These are phyloP conservation scores for Hepsetus odoe DNA, from an alignment of 2,113 vertebrate species.

Conservation along the genomic window DNA sequence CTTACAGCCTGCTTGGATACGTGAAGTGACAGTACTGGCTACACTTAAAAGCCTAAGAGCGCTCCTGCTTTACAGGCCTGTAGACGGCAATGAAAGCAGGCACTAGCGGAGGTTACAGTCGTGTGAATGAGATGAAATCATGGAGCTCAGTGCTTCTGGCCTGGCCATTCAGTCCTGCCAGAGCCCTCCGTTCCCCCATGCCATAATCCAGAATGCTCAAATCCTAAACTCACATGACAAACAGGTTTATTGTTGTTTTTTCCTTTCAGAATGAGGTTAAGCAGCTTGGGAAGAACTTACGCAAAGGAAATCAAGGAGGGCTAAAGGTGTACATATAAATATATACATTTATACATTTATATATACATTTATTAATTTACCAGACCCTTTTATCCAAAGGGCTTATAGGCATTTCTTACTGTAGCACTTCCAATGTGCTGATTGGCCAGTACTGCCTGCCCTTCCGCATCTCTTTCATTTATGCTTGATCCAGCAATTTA, in stretches of 20 bases:
- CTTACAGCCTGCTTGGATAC: slow-evolving; percentile 12
- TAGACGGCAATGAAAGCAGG: slow-evolving; percentile 47
- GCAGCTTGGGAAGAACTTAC: slow-evolving; percentile 25
- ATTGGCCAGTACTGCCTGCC: no score
- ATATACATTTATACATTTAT: slow-evolving; percentile 5
- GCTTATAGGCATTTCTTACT: no score
- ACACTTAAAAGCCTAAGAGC: slow-evolving; percentile 42
- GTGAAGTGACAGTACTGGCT: slow-evolving; percentile 40
- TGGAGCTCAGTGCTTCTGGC: background rate
- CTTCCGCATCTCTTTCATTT: no score
- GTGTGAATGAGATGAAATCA: slow-evolving; percentile 8
- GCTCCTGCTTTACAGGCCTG: slow-evolving; percentile 42
- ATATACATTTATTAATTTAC: no score
- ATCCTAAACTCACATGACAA: slow-evolving; percentile 20
- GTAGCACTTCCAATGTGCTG: no score
- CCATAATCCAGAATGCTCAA: background rate
- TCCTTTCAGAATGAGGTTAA: slow-evolving; percentile 8
- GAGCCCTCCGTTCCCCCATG: background rate
- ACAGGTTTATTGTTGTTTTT: slow-evolving; percentile 13
- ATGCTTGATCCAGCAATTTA: no score
- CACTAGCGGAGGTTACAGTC: slow-evolving; percentile 42
- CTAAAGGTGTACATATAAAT: slow-evolving; percentile 6
- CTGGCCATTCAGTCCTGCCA: background rate
- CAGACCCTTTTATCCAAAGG: no score
- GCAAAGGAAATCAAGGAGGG: background rate